phyloP scores from a whole-genome alignment of 2,888 invertebrate genomes.

The Lepidochrysops patricia region DNA sequence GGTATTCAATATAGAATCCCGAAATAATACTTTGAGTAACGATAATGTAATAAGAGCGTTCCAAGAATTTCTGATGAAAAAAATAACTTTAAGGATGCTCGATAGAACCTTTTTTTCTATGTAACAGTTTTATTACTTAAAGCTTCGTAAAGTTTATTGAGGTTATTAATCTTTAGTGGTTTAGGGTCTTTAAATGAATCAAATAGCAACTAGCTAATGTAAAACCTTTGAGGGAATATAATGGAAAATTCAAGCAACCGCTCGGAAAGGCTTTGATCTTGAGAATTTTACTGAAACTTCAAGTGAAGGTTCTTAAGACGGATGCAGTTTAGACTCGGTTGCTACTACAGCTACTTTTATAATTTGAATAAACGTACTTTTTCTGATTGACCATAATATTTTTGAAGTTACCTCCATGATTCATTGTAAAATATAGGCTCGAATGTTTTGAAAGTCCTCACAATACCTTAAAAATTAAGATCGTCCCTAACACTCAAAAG shows the following conservation, averaged over 20 bases:
- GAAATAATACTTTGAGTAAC: neutral
- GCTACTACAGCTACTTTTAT: constrained; percentile 27
- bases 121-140: neutral
- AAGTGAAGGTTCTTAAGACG: constrained; percentile 38
- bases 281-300: constrained; percentile 48
- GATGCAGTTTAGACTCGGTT: constrained; percentile 33
- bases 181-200: constrained; percentile 11
- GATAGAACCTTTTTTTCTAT: constrained; percentile 2
- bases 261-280: constrained; percentile 61
- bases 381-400: too few relatives aligned
- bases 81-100: neutral
- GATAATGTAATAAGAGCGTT: neutral
- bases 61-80: neutral
- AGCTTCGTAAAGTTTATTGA: constrained; percentile 1
- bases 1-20: neutral
- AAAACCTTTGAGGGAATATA: constrained; percentile 53
- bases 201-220: constrained; percentile 31
- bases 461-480: too few relatives aligned
- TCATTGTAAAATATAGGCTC: too few relatives aligned
- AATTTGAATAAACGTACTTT: too few relatives aligned
- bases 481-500: too few relatives aligned
- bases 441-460: too few relatives aligned
- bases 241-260: constrained; percentile 61
- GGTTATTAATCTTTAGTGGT: constrained; percentile 6
- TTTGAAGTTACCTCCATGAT: too few relatives aligned